Base-by-base conservation (phyloP, 2,888 invertebrate genomes). In the Drosophila phalerata region DNA sequence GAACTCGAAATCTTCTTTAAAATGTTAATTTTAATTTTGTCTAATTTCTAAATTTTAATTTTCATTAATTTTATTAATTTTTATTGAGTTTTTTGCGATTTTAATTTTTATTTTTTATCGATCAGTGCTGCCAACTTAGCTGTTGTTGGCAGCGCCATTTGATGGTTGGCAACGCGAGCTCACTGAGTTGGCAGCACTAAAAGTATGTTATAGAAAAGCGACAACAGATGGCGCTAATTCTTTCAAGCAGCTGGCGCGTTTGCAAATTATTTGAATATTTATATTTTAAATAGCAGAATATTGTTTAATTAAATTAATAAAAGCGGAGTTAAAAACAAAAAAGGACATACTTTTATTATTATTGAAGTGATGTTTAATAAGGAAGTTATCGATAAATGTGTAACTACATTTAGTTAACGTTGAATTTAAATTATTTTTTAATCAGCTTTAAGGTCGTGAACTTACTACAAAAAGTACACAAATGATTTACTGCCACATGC, bases 401-500 rank as follows among this genome's bases (percentile, higher is more conserved):
- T 3, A 42, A 13, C 5, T 8, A 22, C 1, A 3, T 28, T 28
- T 30, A n/a, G 5, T 22, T 5, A 19, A 51, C 9, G 4, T 10
- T 19, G 1, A 4, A 22, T 10, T n/a, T 34, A 1, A n/a, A n/a
- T n/a, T n/a, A 11, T 11, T 25, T 25, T 11, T 8, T 15, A 2
- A 25, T 32, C 47, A 58, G 55, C 62, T 76, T 74, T 71, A 76
- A 76, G 61, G 43, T 22, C 51, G 25, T 55, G 40, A 57, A 52
- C 60, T 51, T 22, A 11, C 15, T 45, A 34, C n/a, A 53, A 56
- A 47, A 69, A 61, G 51, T 52, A 37, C 8, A 55, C 48, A 67
- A 64, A 66, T 81, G 79, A 84, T 73, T 83, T 83, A 86, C 65
- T 49, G 66, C 37, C 62, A 38, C 67, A 66, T 43, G 25, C 53